Evolutionary conservation across 1,140 invertebrate genomes (phyloP), one percentile per base, ranked within the genome.

Genomic region (Ctenoplectra terminalis): DNA sequence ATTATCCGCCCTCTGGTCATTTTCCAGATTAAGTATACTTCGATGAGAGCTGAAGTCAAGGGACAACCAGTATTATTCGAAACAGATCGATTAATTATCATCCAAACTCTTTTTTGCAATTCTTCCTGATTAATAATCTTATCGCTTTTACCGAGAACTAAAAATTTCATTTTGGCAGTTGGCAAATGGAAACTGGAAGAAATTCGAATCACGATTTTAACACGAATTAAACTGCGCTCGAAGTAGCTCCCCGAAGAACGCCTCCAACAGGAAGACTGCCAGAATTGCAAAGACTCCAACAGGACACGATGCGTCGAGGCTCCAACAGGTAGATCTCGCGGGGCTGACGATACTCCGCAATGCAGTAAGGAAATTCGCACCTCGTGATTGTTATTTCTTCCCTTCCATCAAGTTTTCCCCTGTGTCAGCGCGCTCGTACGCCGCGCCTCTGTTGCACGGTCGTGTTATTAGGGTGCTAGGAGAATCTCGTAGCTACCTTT

Each of bases 321-420:
- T 87, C 87, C 87, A 90, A 90, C 89, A 90, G 89, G 89, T 89
- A 87, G 88, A 72, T 89, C 82, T 84, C 88, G 82, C 81, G 61
- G 58, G 72, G 75, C 61, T 81, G 83, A 88, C 82, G 83, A 89
- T 90, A 82, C 83, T 78, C 76, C 60, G 87, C 82, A 83, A 89
- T 89, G 84, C 85, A 82, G 81, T 74, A 72, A 69, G 79, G 56
- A 86, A 86, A 86, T 86, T 85, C 64, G 73, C 79, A 64, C 73
- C 81, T 77, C 69, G 78, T 69, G 66, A 56, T 56, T 72, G 67
- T 58, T 56, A 77, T 66, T 71, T 54, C 52, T 50, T 48, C 67
- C 56, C 72, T 74, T 73, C 29, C 46, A 29, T 72, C 82, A 76
- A 67, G 61, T 54, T 60, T 75, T 52, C 37, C 56, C 52, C 60